These are phyloP conservation scores for Apantesis nais DNA, from an alignment of 2,888 invertebrate genomes.

Conservation along the genomic window DNA sequence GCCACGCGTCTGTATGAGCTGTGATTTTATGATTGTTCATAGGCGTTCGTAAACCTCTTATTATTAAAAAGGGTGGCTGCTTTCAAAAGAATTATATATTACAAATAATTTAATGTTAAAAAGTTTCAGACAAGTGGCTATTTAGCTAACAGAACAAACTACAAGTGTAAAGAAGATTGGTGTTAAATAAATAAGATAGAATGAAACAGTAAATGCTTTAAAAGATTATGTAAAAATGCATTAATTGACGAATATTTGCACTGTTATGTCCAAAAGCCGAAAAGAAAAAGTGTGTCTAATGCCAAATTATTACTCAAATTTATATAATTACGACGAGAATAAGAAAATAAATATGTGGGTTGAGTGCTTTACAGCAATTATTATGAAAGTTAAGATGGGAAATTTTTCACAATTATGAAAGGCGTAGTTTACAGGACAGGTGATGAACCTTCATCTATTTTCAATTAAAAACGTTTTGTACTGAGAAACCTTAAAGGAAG, in stretches of 20 bases:
- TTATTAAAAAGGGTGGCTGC: not conserved
- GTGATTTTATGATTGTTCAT: too few species aligned
- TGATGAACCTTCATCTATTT: not conserved
- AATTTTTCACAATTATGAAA: not conserved
- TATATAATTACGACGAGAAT: conserved; percentile 1
- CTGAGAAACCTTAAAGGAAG: not conserved
- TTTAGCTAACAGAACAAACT: not conserved
- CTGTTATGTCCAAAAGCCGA: not conserved
- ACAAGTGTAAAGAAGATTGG: not conserved
- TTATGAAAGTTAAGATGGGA: not conserved
- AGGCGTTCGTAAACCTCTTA: not conserved
- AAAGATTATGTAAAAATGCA: conserved; percentile 4
- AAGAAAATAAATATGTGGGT: not conserved
- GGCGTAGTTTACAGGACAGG: not conserved
- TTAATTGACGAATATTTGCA: not conserved
- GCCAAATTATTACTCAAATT: not conserved
- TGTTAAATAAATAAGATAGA: not conserved
- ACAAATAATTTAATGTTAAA: not conserved
- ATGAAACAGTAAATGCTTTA: not conserved
- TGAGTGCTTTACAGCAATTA: not conserved
- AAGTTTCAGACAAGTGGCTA: not conserved
- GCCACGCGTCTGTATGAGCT: too few species aligned
- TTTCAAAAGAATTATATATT: not conserved
- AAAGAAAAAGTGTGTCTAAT: conserved; percentile 11
- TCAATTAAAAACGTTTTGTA: not conserved